These are phyloP conservation scores for Zygothrica quintamaculata DNA, from an alignment of 2,888 invertebrate genomes.

Conservation along the genomic window DNA sequence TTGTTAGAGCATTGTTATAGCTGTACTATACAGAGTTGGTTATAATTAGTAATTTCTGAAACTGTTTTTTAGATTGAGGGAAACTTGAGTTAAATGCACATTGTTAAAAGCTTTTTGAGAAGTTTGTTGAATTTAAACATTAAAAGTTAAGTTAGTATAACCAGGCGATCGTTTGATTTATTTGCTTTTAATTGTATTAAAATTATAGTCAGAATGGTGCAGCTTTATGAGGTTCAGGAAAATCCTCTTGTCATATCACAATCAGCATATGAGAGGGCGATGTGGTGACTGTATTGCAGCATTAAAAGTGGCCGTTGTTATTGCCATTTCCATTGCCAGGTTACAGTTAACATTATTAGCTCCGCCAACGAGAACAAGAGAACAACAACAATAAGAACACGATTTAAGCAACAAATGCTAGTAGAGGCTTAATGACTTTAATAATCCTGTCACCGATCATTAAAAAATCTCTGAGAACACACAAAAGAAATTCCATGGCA, in stretches of 20 bases:
- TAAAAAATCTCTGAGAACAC: slow-evolving; percentile 76
- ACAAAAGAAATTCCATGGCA: slow-evolving; percentile 80
- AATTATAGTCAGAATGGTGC: too few species aligned
- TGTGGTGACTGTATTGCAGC: slow-evolving; percentile 32
- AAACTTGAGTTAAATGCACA: too few species aligned
- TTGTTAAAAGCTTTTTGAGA: too few species aligned
- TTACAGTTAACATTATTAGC: slow-evolving; percentile 76
- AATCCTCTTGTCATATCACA: too few species aligned
- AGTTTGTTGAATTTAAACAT: too few species aligned
- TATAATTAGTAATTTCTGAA: too few species aligned
- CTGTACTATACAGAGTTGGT: too few species aligned
- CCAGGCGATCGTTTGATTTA: not conserved
- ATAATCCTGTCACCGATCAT: slow-evolving; percentile 80
- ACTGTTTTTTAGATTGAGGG: too few species aligned
- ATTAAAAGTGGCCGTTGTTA: slow-evolving; percentile 58
- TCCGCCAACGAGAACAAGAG: slow-evolving; percentile 50
- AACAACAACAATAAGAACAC: slow-evolving; percentile 10
- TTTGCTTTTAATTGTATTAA: not conserved
- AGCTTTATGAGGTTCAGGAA: slow-evolving; percentile 34
- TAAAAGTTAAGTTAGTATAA: not conserved
- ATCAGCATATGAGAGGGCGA: slow-evolving; percentile 55
- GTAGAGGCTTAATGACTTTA: slow-evolving; percentile 74
- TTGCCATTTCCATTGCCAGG: slow-evolving; percentile 44
- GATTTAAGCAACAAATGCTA: slow-evolving; percentile 43
- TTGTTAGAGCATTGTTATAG: too few species aligned